Base-by-base conservation (phyloP, 2,888 invertebrate genomes). In the Cephus rjabovi region DNA sequence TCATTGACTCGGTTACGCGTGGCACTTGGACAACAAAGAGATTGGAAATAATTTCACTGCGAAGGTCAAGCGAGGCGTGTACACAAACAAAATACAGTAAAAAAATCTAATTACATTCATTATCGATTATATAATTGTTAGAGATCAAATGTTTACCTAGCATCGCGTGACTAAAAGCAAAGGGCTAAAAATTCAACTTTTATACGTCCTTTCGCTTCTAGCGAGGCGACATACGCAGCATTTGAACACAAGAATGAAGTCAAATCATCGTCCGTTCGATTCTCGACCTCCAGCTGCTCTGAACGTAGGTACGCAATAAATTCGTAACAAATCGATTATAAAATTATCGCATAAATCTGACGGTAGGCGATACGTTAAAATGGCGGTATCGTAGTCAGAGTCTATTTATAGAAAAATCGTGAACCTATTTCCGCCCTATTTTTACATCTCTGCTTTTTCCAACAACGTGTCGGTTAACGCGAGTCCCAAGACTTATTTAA, bases 331-430 rank as follows among this genome's bases (percentile, higher is more conserved):
- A 56, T 23, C 56, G 56, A 56, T 56, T 9, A 9, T 56, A 9
- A 56, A 23, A 23, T 56, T 56, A 56, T 56, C 23, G 56, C 23
- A 71, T 31, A 71, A 33, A 71, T 71, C 31, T 31, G 12, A 34
- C 71, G 33, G 33, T 68, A 74, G 70, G n/a, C 40, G 23, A 34
- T 34, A 73, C 34, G 73, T 34, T 74, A 33, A 31, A 31, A 23
- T 77, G 33, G 68, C n/a, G 12, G 34, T 69, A 69, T 31, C 71
- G 31, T 33, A 76, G 34, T 73, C 73, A 74, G 15, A 68, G 23
- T 34, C 35, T 37, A 75, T 77, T 23, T n/a, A 77, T 77, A 77
- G 77, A 30, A 75, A 77, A 77, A 69, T 33, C 56, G 37, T n/a
- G 33, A 77, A 75, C 15, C 70, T 75, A 77, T 75, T 75, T 71